Base-by-base conservation (phyloP, 2,888 invertebrate genomes). In the Antitype chi region DNA sequence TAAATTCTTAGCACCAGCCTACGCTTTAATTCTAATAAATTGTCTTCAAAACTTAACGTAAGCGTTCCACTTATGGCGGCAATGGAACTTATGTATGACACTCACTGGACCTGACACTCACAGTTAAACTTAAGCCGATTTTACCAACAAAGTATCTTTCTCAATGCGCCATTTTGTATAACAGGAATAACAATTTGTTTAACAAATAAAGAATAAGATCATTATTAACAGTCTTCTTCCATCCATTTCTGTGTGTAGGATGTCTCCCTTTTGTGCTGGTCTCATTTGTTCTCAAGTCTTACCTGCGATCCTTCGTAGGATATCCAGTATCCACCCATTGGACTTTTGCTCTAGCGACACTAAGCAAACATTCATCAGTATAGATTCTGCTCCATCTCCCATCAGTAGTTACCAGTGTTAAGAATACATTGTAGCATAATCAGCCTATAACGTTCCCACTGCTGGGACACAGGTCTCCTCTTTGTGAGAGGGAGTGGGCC, bases 121-220 rank as follows among this genome's bases (percentile, higher is more conserved):
- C 80, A 59, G 80, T 79, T 79, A 82, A 70, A 64, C 53, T 47
- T 74, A 82, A 82, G 71, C 84, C 66, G 72, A 82, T 71, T 84
- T 80, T 52, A 62, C 43, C 52, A 72, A 71, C 53, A 53, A 32
- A 53, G 28, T 63, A 8, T 70, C n/a, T 66, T 64, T 28, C 15
- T 38, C 55, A 76, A 43, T 69, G 13, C 2, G 25, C 52, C 49
- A 75, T 62, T 78, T 64, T 72, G 70, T 73, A n/a, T 47, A 47
- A 53, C 64, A 80, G 25, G 23, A 32, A 28, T 6, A 25, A 80
- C 52, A 80, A 32, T 80, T 28, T 52, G 20, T 47, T 32, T 52
- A 11, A 53, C 23, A 49, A 53, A 8, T 62, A 47, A 69, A 60
- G 4, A 62, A 25, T 38, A 28, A 20, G 43, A 32, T n/a, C 20